phyloP scores from a whole-genome alignment of 2,888 invertebrate genomes.

The Flabesymbios commensalis region DNA sequence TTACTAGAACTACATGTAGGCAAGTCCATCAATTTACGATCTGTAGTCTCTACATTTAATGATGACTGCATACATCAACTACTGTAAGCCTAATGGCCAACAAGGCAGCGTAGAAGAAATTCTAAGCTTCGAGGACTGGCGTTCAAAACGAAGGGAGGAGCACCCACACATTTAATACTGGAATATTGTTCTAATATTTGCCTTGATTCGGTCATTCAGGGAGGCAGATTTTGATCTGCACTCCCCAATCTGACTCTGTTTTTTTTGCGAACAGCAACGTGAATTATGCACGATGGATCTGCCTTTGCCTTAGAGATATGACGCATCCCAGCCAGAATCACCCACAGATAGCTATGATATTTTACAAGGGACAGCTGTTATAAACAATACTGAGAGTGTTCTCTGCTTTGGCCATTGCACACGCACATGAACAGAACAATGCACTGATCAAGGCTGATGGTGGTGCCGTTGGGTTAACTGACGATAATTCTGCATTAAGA shows the following conservation, averaged over 20 bases:
- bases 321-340: slow-evolving; percentile 23
- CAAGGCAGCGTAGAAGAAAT: not conserved
- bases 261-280: slow-evolving; percentile 36
- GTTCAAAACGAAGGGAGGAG: not conserved
- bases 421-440: slow-evolving; percentile 41
- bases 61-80: slow-evolving; percentile 22
- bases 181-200: slow-evolving; percentile 19
- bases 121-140: slow-evolving; percentile 15
- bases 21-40: slow-evolving; percentile 32
- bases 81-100: no score
- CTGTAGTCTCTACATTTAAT: slow-evolving; percentile 26
- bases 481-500: slow-evolving; percentile 30
- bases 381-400: slow-evolving; percentile 33
- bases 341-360: slow-evolving; percentile 29
- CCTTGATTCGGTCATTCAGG: slow-evolving; percentile 20
- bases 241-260: no score
- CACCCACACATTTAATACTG: slow-evolving; percentile 26
- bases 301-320: slow-evolving; percentile 38
- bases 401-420: slow-evolving; percentile 36
- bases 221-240: slow-evolving; percentile 25
- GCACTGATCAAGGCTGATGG: slow-evolving; percentile 38
- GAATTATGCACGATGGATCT: slow-evolving; percentile 41
- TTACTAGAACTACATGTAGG: slow-evolving; percentile 34
- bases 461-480: slow-evolving; percentile 37
- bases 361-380: slow-evolving; percentile 33